A percentile compares a stretch with the other conserved stretches of the same genome.
Evolutionary conservation across 2,888 invertebrate species (phyloP).

Genomic region (Acronicta aceris): DNA sequence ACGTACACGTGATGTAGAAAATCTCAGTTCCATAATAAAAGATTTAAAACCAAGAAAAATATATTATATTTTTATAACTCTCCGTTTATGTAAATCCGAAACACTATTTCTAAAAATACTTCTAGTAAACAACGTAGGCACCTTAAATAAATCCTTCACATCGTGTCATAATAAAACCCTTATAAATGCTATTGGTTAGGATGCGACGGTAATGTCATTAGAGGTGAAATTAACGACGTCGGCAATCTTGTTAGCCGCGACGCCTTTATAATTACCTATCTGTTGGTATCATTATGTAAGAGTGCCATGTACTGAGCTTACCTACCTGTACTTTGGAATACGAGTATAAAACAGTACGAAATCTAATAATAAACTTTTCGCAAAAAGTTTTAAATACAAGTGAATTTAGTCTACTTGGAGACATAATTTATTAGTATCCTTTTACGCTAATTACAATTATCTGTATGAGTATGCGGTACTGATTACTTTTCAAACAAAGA

Average conservation of each 20-base stretch:
- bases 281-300: constrained; percentile 31
- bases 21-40: too few species aligned
- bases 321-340: not conserved
- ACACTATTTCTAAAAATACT: not conserved
- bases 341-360: not conserved
- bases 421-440: too few species aligned
- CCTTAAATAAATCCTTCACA: constrained; percentile 19
- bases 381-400: not conserved
- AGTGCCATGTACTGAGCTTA: constrained; percentile 8
- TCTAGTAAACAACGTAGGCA: too few species aligned
- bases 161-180: constrained; percentile 46
- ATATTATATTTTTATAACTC: too few species aligned
- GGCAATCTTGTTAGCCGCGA: constrained; percentile 57
- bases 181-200: constrained; percentile 50
- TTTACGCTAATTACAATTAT: too few species aligned
- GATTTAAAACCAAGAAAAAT: too few species aligned
- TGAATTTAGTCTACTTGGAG: not conserved
- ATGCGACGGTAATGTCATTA: constrained; percentile 56
- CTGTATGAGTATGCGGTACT: too few species aligned
- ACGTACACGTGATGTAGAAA: too few species aligned
- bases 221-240: constrained; percentile 54
- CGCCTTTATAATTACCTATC: constrained; percentile 52
- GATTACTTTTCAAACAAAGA: too few species aligned
- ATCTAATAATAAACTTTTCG: not conserved
- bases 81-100: not conserved